phyloP scores from a whole-genome alignment of 2,113 vertebrate species.

The Ciconia maguari region DNA sequence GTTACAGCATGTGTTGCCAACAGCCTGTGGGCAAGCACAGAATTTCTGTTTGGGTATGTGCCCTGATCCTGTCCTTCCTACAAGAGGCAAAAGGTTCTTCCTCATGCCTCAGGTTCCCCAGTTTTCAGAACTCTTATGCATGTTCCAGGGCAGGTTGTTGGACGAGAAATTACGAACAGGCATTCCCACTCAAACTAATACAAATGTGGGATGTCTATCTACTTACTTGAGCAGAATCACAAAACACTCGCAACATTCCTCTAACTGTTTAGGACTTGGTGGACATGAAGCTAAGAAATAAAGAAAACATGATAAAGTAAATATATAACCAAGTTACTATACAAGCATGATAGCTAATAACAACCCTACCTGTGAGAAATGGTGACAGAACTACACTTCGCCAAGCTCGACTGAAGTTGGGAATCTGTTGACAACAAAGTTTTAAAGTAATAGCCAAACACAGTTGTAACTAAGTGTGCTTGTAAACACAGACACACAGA shows the following conservation, averaged over 20 bases:
- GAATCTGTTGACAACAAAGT: slow-evolving; percentile 59
- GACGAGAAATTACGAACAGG: background rate
- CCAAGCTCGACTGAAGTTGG: slow-evolving; percentile 81
- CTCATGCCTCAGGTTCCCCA: background rate
- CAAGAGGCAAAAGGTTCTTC: background rate
- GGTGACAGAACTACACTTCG: slow-evolving; percentile 85
- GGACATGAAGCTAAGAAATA: slow-evolving; percentile 83
- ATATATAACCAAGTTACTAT: background rate
- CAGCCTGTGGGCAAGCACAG: background rate
- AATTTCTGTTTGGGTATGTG: background rate
- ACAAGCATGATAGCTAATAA: background rate
- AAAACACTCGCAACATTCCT: slow-evolving; percentile 87
- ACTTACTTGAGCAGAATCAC: slow-evolving; percentile 88
- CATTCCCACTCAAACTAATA: background rate
- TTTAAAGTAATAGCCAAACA: background rate
- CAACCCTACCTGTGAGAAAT: slow-evolving; percentile 82
- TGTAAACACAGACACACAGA: background rate
- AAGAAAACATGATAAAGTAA: background rate
- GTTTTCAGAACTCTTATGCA: background rate
- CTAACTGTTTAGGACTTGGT: slow-evolving; percentile 79
- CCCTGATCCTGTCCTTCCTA: background rate
- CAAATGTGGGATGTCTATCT: background rate
- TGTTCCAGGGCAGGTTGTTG: background rate
- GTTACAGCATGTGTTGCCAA: background rate
- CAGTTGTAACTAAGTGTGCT: background rate